phyloP scores from a whole-genome alignment of 2,888 invertebrate genomes.

The Chaetoderma sp. region DNA sequence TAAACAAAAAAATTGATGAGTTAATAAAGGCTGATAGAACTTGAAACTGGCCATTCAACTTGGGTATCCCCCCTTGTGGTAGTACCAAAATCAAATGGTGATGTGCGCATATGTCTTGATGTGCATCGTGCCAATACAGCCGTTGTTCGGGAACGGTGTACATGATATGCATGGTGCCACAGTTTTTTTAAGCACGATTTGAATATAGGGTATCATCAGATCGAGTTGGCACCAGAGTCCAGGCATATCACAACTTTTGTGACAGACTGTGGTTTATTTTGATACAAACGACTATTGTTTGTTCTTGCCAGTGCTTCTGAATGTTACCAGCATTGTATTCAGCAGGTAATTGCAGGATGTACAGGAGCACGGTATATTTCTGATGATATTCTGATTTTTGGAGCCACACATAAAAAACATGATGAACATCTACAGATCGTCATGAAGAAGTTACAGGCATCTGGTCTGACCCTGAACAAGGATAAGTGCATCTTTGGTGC shows the following conservation, averaged over 20 bases:
- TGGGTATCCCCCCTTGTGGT: too few species aligned
- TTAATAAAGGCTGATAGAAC: slow-evolving; percentile 16
- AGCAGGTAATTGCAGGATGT: slow-evolving; percentile 20
- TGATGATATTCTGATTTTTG: too few species aligned
- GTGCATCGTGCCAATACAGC: too few species aligned
- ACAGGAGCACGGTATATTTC: slow-evolving; percentile 32
- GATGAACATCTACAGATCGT: neutral
- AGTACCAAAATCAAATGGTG: too few species aligned
- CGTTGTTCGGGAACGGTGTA: too few species aligned
- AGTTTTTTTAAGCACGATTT: slow-evolving; percentile 46
- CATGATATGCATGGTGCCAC: too few species aligned
- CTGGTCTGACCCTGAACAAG: neutral
- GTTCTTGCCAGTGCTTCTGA: slow-evolving; percentile 39
- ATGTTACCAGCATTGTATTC: slow-evolving; percentile 35
- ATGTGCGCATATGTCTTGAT: too few species aligned
- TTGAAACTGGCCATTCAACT: slow-evolving; percentile 16
- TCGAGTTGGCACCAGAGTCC: slow-evolving; percentile 38
- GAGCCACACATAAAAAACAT: neutral
- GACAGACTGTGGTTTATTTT: slow-evolving; percentile 37
- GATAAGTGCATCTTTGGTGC: slow-evolving; percentile 10
- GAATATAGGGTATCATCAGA: slow-evolving; percentile 42
- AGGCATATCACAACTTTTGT: slow-evolving; percentile 45
- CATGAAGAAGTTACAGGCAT: neutral
- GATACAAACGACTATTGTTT: slow-evolving; percentile 43
- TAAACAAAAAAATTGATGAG: slow-evolving; percentile 22